Percentiles rank a stretch among this genome's conserved stretches.
Evolutionary conservation across 37 sponge, comb jelly and placozoan species (phyloP).

Genomic region (Crambe crambe): DNA sequence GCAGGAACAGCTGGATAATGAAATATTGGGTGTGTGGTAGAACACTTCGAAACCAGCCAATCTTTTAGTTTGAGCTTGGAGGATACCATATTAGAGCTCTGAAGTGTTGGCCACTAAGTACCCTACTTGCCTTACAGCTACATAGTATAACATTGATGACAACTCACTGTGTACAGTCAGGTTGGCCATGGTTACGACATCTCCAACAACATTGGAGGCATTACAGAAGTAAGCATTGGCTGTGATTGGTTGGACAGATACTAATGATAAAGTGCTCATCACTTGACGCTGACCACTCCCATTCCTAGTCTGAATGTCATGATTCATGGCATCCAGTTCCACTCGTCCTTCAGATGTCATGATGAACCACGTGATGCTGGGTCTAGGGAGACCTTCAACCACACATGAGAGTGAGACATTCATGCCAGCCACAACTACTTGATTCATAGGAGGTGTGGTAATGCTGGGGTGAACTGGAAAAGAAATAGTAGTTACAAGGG

Average conservation of each 20-base stretch:
- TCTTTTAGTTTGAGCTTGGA: no score
- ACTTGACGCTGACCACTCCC: slow-evolving; percentile 3
- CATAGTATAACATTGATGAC: neutral
- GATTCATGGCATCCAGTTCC: neutral
- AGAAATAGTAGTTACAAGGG: no score
- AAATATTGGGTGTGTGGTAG: no score
- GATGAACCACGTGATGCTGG: slow-evolving; percentile 63
- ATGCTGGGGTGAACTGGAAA: slow-evolving; percentile 30
- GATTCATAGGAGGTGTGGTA: neutral
- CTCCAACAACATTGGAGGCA: slow-evolving; percentile 40
- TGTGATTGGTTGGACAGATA: slow-evolving; percentile 7
- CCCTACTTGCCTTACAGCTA: no score
- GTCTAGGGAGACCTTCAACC: slow-evolving; percentile 49
- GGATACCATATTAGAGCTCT: no score
- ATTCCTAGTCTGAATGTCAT: neutral
- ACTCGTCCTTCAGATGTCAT: no score
- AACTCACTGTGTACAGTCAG: slow-evolving; percentile 35
- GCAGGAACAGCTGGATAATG: neutral
- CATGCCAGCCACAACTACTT: neutral
- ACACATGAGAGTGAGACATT: slow-evolving; percentile 25
- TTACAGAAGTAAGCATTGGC: slow-evolving; percentile 52
- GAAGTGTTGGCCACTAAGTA: no score
- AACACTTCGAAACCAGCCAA: no score
- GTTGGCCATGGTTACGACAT: slow-evolving; percentile 1
- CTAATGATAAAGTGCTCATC: slow-evolving; percentile 27